phyloP scores from a whole-genome alignment of 2,888 invertebrate genomes.

The Lasioglossum calceatum region DNA sequence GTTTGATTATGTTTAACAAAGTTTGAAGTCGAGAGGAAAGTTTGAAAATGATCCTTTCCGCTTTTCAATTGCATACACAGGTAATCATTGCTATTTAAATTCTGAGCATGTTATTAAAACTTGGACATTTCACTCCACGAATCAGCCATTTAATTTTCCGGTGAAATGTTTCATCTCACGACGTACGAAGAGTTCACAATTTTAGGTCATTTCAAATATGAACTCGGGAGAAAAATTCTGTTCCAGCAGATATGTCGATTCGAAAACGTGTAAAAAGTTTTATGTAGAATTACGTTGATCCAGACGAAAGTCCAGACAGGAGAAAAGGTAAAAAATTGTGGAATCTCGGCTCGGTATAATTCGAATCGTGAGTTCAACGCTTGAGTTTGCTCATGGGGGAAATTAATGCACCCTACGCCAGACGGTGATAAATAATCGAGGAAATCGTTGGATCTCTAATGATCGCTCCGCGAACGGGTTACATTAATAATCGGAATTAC shows the following conservation, averaged over 20 bases:
- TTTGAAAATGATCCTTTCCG: neutral
- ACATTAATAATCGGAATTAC: slow-evolving; percentile 23
- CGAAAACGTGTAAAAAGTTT: no score
- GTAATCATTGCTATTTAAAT: neutral
- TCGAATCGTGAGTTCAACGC: neutral
- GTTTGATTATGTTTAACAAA: neutral
- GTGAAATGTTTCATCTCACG: neutral
- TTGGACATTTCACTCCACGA: neutral
- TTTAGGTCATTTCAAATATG: neutral
- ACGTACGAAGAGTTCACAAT: neutral
- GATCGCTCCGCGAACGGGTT: slow-evolving; percentile 26
- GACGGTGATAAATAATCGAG: slow-evolving; percentile 23
- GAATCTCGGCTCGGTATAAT: neutral
- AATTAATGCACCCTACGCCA: slow-evolving; percentile 14
- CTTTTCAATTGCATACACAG: neutral
- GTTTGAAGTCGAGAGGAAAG: neutral
- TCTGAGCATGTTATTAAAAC: neutral
- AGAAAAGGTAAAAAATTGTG: neutral
- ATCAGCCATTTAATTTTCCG: neutral
- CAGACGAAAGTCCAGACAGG: neutral
- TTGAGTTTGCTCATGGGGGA: neutral
- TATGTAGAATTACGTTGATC: neutral
- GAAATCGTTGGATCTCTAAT: slow-evolving; percentile 15
- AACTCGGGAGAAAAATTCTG: neutral
- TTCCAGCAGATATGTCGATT: neutral